Evolutionary conservation across 2,113 vertebrate species (phyloP), one percentile per base, ranked within the genome.

Genomic region (Crotalus tigris): DNA sequence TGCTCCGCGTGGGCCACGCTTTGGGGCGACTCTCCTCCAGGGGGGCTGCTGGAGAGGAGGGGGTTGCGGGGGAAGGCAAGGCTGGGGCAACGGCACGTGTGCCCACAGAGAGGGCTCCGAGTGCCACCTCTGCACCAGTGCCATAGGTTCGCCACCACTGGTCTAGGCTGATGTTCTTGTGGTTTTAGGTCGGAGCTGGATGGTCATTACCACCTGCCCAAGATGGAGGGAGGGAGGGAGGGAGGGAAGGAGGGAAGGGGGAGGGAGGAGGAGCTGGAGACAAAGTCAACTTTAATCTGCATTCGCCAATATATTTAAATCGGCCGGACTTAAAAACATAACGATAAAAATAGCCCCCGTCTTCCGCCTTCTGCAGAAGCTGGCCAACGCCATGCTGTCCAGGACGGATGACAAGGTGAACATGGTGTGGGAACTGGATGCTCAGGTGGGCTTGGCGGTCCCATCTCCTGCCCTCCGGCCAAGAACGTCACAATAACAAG

Each of bases 401-500:
- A 44, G 75, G 69, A 81, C 1, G 2, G 69, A 39, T 81, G 69
- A 81, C 17, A 2, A 39, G 69, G 69, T 3, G 69, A 39, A 19
- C 33, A 8, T 21, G 24, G n/a, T 53, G 13, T 21, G 85, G 24
- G 39, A 54, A 33, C 3, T 2, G 19, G 58, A 21, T 9, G 64
- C 64, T 85, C 53, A 5, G 3, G 55, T 26, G 55, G 90, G 29
- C 53, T 17, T 54, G 0, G 39, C 13, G 0, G 44, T 26, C 90
- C 90, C 86, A 3, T 24, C 59, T 53, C 93, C 57, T 51, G 51
- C 13, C 59, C 54, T 69, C 64, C 33, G 15, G 54, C 61, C 15
- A n/a, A 59, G 93, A 55, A 86, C 15, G 8, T 85, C 90, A 93
- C 93, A 15, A 5, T 39, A 88, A 93, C 90, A 89, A 69, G 93